Percentiles rank a stretch among this genome's conserved stretches.
phyloP scores from a whole-genome alignment of 2,113 vertebrate species.

The Lichenostomus cassidix region DNA sequence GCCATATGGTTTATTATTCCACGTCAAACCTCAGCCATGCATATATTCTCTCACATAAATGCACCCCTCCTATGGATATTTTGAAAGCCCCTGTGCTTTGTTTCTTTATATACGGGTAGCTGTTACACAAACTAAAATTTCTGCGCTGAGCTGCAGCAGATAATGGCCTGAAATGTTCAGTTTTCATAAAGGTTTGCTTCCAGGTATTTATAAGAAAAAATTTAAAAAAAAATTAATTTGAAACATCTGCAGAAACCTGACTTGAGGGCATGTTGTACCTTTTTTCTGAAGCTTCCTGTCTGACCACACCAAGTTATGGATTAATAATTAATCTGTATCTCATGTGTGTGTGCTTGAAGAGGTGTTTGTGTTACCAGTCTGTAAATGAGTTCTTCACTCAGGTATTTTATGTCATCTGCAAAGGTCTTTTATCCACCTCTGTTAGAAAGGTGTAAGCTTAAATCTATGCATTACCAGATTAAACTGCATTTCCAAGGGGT shows the following conservation, averaged over 20 bases:
- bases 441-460: background rate
- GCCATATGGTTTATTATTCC: conserved; percentile 42
- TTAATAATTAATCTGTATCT: background rate
- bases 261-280: background rate
- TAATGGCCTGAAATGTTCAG: background rate
- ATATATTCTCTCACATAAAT: background rate
- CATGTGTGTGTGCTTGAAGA: background rate
- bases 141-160: background rate
- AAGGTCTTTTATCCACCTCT: background rate
- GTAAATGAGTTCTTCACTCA: background rate
- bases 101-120: background rate
- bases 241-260: conserved; percentile 2
- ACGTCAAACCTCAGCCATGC: background rate
- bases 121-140: background rate
- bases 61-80: background rate
- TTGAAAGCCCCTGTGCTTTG: background rate
- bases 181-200: background rate
- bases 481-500: background rate
- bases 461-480: background rate
- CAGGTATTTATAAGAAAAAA: background rate
- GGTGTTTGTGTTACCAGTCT: background rate
- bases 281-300: background rate
- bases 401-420: background rate
- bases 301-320: background rate
- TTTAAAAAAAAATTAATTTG: background rate